Percentiles rank a stretch among this genome's conserved stretches.
Conservation (phyloP, 2,113 vertebrate genomes). For the Eidolon helvum region DNA sequence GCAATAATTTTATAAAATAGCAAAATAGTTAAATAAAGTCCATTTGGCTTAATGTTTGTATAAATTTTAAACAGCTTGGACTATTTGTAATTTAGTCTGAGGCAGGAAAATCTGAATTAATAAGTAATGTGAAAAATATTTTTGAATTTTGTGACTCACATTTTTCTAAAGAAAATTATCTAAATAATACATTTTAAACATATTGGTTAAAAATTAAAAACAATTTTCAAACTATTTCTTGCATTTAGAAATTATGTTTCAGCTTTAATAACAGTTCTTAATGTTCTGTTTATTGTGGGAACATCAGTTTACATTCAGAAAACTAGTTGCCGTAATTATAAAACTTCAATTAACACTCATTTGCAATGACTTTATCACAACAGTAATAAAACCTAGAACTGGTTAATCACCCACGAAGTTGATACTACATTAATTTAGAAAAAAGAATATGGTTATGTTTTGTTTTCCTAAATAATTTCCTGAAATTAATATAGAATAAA, state of each 20-base stretch:
- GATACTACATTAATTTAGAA: conserved; percentile 60
- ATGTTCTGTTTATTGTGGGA: conserved; percentile 32
- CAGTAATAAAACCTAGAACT: not conserved
- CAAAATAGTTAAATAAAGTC: conserved; percentile 11
- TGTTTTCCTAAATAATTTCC: conserved; percentile 79
- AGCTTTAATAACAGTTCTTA: conserved; percentile 65
- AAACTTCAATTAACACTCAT: conserved; percentile 59
- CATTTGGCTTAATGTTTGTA: conserved; percentile 66
- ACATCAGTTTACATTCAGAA: conserved; percentile 68
- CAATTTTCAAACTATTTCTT: conserved; percentile 63
- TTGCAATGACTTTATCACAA: conserved; percentile 60
- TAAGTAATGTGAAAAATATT: conserved; percentile 67
- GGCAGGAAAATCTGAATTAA: conserved; percentile 60
- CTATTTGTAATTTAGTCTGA: conserved; percentile 61
- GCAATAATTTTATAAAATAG: not conserved
- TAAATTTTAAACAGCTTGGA: conserved; percentile 51
- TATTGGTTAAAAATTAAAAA: conserved; percentile 68
- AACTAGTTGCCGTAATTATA: conserved; percentile 59
- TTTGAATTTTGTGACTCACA: conserved; percentile 54
- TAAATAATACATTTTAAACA: conserved; percentile 53
- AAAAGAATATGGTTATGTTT: conserved; percentile 67
- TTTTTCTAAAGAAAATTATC: conserved; percentile 44
- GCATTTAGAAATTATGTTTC: conserved; percentile 64
- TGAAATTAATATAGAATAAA: conserved; percentile 78
- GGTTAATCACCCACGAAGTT: conserved; percentile 61